Evolutionary conservation across 2,888 invertebrate genomes (phyloP).

Genomic region (Tenthredo notha): DNA sequence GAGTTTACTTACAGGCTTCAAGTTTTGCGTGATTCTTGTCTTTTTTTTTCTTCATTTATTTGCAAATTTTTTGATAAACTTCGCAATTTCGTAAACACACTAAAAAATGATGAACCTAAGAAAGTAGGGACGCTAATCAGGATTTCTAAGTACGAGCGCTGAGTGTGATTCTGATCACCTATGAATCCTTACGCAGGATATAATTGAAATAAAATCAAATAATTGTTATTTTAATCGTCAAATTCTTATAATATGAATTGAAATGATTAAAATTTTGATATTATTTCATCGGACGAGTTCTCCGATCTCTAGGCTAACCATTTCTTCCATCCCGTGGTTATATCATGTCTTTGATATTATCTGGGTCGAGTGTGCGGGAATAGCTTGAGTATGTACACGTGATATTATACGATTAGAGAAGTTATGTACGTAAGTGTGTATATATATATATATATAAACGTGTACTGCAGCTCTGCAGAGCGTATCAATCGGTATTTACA

Average conservation of each 20-base stretch:
- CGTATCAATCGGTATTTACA: conserved; percentile 14
- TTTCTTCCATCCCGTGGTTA: not conserved
- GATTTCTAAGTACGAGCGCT: no score
- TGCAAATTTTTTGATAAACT: no score
- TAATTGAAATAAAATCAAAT: not conserved
- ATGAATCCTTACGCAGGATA: no score
- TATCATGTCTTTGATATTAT: conserved; percentile 22
- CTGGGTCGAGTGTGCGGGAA: conserved; percentile 48
- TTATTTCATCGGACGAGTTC: not conserved
- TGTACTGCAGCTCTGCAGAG: not conserved
- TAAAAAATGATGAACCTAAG: no score
- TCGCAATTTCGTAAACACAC: no score
- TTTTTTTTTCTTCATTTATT: no score
- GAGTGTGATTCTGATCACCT: no score
- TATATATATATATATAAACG: no score
- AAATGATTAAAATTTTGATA: not conserved
- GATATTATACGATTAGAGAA: conserved; percentile 35
- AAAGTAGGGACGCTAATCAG: no score
- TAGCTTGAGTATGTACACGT: conserved; percentile 40
- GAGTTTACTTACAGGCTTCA: no score
- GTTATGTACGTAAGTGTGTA: not conserved
- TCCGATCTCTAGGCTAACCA: not conserved
- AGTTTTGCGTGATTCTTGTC: no score
- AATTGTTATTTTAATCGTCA: not conserved
- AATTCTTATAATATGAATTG: not conserved